phyloP scores from a whole-genome alignment of 2,888 invertebrate genomes.

The Agrochola lota region DNA sequence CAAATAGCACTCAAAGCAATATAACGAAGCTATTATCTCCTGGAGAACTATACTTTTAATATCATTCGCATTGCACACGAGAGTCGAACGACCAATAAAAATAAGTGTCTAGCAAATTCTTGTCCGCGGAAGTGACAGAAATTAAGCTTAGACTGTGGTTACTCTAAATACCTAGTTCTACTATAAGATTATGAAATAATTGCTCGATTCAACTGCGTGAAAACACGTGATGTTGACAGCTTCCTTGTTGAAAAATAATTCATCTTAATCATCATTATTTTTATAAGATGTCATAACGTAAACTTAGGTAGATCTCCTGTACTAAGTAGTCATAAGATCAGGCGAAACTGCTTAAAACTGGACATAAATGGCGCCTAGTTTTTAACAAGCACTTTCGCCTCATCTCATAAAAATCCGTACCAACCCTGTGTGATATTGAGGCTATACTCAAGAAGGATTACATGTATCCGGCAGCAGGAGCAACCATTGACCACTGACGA shows the following conservation, averaged over 20 bases:
- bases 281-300: not conserved
- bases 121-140: conserved; percentile 19
- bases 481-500: not conserved
- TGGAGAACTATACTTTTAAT: conserved; percentile 14
- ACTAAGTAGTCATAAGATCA: not conserved
- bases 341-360: not conserved
- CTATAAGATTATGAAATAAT: conserved; percentile 23
- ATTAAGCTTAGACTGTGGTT: not conserved
- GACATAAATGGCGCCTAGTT: not conserved
- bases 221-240: conserved; percentile 27
- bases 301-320: not conserved
- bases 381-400: not conserved
- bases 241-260: conserved; percentile 26
- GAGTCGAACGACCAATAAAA: conserved; percentile 11
- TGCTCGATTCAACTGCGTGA: conserved; percentile 6
- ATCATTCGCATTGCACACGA: conserved; percentile 1
- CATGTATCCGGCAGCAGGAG: not conserved
- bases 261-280: conserved; percentile 21
- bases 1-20: not conserved
- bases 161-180: conserved; percentile 26
- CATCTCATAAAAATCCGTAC: not conserved
- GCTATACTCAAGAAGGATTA: not conserved
- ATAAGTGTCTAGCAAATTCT: not conserved
- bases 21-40: not conserved
- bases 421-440: not conserved